Percentiles rank a stretch among this genome's conserved stretches.
Evolutionary conservation across 2,888 invertebrate species (phyloP).

Genomic region (Cinara cedri): DNA sequence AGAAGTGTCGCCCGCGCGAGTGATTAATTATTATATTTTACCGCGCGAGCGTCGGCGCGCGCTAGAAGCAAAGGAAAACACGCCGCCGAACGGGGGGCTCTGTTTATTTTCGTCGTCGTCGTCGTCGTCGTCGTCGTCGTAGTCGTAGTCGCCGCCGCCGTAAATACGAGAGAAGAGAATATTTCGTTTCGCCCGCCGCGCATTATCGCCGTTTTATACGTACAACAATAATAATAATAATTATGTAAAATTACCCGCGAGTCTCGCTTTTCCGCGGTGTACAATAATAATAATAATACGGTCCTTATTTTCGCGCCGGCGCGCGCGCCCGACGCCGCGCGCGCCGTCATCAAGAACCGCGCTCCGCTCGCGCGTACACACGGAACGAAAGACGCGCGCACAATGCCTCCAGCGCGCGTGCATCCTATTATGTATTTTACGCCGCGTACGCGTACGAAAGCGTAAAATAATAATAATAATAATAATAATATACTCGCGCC

Average conservation of each 20-base stretch:
- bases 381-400: background rate
- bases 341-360: no score
- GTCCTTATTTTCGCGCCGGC: no score
- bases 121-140: background rate
- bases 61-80: constrained; percentile 38
- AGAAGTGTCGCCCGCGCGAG: constrained; percentile 51
- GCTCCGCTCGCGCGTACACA: background rate
- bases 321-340: no score
- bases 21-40: constrained; percentile 50
- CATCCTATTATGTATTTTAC: no score
- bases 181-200: constrained; percentile 37
- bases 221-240: constrained; percentile 18
- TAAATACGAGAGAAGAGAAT: constrained; percentile 27
- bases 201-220: constrained; percentile 45
- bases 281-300: no score
- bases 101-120: constrained; percentile 53
- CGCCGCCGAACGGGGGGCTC: constrained; percentile 31
- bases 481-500: no score
- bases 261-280: no score
- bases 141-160: constrained; percentile 9
- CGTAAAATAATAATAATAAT: no score
- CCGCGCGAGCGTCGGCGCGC: background rate
- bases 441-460: no score
- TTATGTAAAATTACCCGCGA: no score
- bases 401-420: no score